Base-by-base conservation (phyloP, 2,113 vertebrate species). In the Micronisus gabar region DNA sequence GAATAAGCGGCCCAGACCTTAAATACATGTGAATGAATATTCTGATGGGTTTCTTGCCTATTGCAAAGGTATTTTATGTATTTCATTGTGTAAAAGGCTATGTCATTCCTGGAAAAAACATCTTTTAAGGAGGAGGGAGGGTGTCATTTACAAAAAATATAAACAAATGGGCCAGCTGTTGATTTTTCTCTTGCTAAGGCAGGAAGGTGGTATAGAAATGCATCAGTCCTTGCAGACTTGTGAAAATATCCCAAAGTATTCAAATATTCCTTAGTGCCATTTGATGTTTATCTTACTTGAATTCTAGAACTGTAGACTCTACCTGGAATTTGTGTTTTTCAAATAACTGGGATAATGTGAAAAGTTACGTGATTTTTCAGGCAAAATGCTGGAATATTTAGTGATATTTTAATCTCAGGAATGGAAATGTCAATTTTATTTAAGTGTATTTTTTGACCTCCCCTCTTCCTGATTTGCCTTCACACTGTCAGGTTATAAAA, bases 51-150 rank as follows among this genome's bases (percentile, higher is more conserved):
- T 85, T 90, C 23, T 71, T 62, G 18, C 52, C 16, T 63, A 15
- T 43, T 55, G 22, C 15, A 63, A 71, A 84, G 4, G 3, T 30
- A 67, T 81, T 80, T 81, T 43, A 23, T 45, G 9, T 67, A 23
- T 38, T 79, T 67, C 15, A 2, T 41, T 78, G 22, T 66, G 34
- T 71, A 71, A 70, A 84, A 81, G 10, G 6, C n/a, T 27, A 10
- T 11, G 9, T 6, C 73, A 32, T 55, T 71, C 68, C 38, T 72
- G 52, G 40, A 85, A 71, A 53, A 53, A 90, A 68, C 4, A 11
- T 47, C 15, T 32, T 2, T 43, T 48, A 18, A 30, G 10, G 53
- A 7, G 8, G 40, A 2, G 0, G 1, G 15, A 11, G 52, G 27
- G 8, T 36, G 4, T 59, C 2, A 45, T 70, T 14, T 52, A 20